phyloP scores from a whole-genome alignment of 2,113 vertebrate species.

The Dryoscopus gambensis region DNA sequence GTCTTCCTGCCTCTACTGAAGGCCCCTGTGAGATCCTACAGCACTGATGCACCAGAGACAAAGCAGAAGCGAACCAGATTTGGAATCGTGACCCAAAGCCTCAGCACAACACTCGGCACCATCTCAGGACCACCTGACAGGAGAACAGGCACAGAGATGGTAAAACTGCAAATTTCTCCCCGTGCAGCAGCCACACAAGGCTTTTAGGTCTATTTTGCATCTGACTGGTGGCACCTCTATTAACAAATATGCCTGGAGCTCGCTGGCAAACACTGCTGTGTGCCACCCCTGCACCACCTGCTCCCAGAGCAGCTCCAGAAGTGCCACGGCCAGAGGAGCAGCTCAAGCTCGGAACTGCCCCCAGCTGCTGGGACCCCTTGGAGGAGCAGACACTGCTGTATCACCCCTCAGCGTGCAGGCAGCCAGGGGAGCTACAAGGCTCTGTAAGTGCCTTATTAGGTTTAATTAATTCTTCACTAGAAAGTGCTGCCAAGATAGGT shows the following conservation, averaged over 20 bases:
- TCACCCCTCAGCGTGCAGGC: neutral
- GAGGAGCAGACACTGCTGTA: neutral
- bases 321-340: rapidly evolving
- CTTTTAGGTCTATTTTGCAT: neutral
- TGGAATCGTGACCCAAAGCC: neutral
- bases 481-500: neutral
- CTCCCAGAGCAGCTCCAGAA: neutral
- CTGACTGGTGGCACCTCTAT: rapidly evolving
- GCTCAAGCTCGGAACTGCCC: rapidly evolving
- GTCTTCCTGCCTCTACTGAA: rapidly evolving
- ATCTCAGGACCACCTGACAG: rapidly evolving
- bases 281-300: rapidly evolving
- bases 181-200: rapidly evolving
- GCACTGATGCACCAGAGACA: neutral
- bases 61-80: neutral
- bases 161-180: neutral
- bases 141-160: rapidly evolving
- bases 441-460: neutral
- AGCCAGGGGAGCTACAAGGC: rapidly evolving
- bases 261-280: rapidly evolving
- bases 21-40: rapidly evolving
- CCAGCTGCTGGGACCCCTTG: neutral
- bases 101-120: rapidly evolving
- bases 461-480: neutral
- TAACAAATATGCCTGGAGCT: neutral